phyloP scores from a whole-genome alignment of 2,113 vertebrate species.

The Hippolais icterina region DNA sequence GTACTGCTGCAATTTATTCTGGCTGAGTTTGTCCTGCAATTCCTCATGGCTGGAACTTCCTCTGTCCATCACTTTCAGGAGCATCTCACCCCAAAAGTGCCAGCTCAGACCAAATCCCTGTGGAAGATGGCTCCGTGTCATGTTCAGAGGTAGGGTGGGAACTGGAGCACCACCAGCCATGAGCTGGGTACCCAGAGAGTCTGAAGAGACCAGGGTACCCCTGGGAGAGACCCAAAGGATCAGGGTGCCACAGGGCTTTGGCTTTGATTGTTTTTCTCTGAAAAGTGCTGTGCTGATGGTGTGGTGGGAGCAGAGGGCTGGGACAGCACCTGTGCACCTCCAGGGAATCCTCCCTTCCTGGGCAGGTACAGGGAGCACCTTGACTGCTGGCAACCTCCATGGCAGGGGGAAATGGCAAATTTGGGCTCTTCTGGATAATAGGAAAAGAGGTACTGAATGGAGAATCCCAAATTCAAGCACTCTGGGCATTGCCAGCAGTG shows the following conservation, averaged over 20 bases:
- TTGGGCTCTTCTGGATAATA: not conserved
- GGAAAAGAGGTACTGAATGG: not conserved
- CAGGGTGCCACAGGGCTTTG: not conserved
- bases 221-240: not conserved
- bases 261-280: not conserved
- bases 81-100: not conserved
- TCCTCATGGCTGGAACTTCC: not conserved
- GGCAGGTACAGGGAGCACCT: not conserved
- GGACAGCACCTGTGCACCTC: not conserved
- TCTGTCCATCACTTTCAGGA: not conserved
- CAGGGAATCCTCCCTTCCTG: not conserved
- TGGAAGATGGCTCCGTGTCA: not conserved
- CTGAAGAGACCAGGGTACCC: not conserved
- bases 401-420: not conserved
- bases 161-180: not conserved
- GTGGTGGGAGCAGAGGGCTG: not conserved
- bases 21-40: not conserved
- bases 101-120: not conserved
- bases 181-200: not conserved
- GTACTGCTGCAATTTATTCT: not conserved
- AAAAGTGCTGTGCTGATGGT: not conserved
- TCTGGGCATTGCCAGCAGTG: not conserved
- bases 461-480: not conserved
- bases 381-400: not conserved
- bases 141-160: not conserved